Base-by-base conservation (phyloP, 30 jellyfish, hydroid and myxozoan genomes). In the Turritopsis rubra region DNA sequence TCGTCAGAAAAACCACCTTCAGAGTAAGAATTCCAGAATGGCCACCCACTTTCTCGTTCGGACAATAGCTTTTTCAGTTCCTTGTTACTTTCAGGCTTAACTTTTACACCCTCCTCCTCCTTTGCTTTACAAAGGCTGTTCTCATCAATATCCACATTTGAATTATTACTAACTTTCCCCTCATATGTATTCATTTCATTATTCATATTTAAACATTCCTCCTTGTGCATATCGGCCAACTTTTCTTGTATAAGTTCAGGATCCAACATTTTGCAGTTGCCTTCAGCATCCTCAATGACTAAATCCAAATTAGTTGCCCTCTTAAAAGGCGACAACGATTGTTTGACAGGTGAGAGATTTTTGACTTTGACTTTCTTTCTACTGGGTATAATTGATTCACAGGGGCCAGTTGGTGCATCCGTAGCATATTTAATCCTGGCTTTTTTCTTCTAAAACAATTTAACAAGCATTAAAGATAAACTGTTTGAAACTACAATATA, bases 271-370 rank as follows among this genome's bases (percentile, higher is more conserved):
- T 68, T 68, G 30, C 77, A 68, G 77, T 68, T 68, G 23, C 77
- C 77, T 7, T 68, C 77, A n/a, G 28, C 30, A 29, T 77, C 30
- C 29, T 77, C 85, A 28, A 30, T 13, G 24, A 77, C 1, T 1
- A 30, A 25, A 41, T 41, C 60, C 9, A 13, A 41, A 3, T 41
- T 5, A 0, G 73, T 77, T 29, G 73, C 71, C 25, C 73, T 21
- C 53, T 77, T 21, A 77, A 18, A 23, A 19, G 41, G 78, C 52
- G 52, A 54, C 87, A 52, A 20, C 8, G 83, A 24, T 52, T 31
- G 82, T 52, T 80, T 80, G 24, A 24, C 41, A 23, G 87, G 87
- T 17, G 87, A 80, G 26, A 41, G 26, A 60, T 80, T 80, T 53
- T 80, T 80, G 18, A 80, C 65, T 26, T 80, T 80, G 18, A 80